Percentiles rank a stretch among this genome's conserved stretches.
Evolutionary conservation across 2,113 vertebrate genomes (phyloP).

Genomic region (Rhizomys pruinosus): DNA sequence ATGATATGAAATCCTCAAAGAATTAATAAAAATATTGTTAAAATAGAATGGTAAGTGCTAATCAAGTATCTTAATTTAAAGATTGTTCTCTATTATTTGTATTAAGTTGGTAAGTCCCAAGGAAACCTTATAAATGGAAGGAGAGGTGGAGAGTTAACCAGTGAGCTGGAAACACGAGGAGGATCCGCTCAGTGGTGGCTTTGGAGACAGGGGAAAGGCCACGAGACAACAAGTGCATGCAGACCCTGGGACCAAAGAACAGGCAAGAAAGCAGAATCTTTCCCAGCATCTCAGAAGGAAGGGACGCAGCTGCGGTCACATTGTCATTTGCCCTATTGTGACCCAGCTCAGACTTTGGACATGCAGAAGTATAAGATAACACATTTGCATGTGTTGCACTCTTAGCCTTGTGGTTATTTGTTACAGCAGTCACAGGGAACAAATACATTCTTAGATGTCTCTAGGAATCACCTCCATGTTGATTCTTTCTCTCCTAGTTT

Average conservation of each 20-base stretch:
- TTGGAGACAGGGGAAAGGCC: not conserved
- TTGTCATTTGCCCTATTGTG: not conserved
- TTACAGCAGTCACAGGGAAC: not conserved
- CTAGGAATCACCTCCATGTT: not conserved
- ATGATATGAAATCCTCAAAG: no score
- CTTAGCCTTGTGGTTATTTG: fast-evolving
- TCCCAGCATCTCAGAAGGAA: not conserved
- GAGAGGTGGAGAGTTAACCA: not conserved
- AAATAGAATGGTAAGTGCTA: no score
- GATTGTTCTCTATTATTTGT: not conserved
- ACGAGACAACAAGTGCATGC: not conserved
- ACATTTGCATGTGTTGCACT: not conserved
- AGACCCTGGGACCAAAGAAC: not conserved
- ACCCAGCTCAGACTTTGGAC: not conserved
- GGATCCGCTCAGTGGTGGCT: not conserved
- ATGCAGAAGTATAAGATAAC: not conserved
- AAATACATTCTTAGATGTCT: not conserved
- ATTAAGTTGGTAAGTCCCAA: not conserved
- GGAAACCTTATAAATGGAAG: not conserved
- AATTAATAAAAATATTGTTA: no score
- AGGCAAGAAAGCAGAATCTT: not conserved
- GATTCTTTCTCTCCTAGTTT: not conserved
- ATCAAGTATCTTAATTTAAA: not conserved
- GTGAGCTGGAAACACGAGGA: not conserved
- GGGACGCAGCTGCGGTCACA: not conserved